Base-by-base conservation (phyloP, 2,888 invertebrate species). In the Halictus quadricinctus region DNA sequence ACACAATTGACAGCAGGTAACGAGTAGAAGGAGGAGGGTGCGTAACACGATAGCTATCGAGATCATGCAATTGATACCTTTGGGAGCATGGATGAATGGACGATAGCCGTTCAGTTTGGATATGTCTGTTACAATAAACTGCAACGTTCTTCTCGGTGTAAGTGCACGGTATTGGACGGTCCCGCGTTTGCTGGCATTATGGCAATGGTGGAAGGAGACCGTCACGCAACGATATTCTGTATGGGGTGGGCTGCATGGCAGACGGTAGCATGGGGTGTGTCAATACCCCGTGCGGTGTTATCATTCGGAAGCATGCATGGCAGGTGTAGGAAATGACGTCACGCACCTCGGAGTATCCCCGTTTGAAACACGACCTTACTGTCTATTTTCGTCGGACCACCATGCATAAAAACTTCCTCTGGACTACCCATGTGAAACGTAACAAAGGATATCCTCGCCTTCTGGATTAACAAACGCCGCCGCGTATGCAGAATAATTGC, bases 261-360 rank as follows among this genome's bases (percentile, higher is more conserved):
- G 92, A 91, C 91, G 88, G 89, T 83, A 75, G 87, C 83, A 87
- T 85, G 87, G 90, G 88, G 90, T 90, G 89, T 91, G 90, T 90
- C 90, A 87, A 89, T 90, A 90, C 84, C 89, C 86, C 85, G 91
- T 88, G 89, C 90, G 88, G 90, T 80, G 87, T 91, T 93, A 93
- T 94, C 93, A 91, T 93, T 94, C 93, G 94, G 94, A 94, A 93
- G 93, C 93, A 94, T 93, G 94, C 93, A 93, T 93, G 94, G 91
- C 94, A 94, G 94, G 94, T 94, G 94, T 93, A 91, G 94, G 94
- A 94, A 94, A 89, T 93, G 93, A 94, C 94, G 93, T 93, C 93
- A 93, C 88, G 84, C 80, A 89, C 88, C 90, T 90, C 89, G 25
- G 79, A 84, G 81, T 88, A 88, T 81, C 82, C 89, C 85, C 76